These are phyloP conservation scores for Brenthis ino DNA, from an alignment of 2,888 invertebrate genomes.

Conservation along the genomic window DNA sequence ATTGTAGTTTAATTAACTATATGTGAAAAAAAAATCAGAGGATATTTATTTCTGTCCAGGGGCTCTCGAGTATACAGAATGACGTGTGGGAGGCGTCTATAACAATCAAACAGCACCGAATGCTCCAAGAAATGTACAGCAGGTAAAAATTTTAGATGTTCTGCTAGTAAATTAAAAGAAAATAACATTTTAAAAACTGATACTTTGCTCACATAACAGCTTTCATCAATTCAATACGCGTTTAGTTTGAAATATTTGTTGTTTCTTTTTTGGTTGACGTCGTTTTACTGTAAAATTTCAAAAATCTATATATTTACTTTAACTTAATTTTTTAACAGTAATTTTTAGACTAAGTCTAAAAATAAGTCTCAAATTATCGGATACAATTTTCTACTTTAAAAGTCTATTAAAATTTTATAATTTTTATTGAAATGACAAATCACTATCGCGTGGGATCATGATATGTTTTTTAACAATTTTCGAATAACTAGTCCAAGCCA, in stretches of 20 bases:
- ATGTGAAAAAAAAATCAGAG: conserved; percentile 2
- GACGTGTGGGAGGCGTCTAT: conserved; percentile 87
- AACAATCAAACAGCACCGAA: conserved; percentile 84
- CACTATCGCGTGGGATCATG: no score
- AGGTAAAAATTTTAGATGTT: conserved; percentile 54
- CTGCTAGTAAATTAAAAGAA: neutral
- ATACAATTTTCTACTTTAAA: no score
- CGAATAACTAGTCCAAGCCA: no score
- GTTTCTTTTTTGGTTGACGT: no score
- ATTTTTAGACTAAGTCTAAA: no score
- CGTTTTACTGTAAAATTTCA: no score
- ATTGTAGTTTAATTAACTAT: neutral
- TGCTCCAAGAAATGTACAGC: conserved; percentile 79
- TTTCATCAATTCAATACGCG: conserved; percentile 21
- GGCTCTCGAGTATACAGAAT: conserved; percentile 70
- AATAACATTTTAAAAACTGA: neutral
- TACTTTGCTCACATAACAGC: conserved; percentile 38
- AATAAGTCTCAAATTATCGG: no score
- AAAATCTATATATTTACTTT: no score
- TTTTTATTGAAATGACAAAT: no score
- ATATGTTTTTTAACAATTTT: no score
- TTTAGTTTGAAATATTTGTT: neutral
- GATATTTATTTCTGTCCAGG: conserved; percentile 52
- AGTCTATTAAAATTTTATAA: no score
- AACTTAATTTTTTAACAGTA: no score